Percentiles rank a stretch among this genome's conserved stretches.
phyloP scores from a whole-genome alignment of 2,888 invertebrate species.

The Heliconius aoede region DNA sequence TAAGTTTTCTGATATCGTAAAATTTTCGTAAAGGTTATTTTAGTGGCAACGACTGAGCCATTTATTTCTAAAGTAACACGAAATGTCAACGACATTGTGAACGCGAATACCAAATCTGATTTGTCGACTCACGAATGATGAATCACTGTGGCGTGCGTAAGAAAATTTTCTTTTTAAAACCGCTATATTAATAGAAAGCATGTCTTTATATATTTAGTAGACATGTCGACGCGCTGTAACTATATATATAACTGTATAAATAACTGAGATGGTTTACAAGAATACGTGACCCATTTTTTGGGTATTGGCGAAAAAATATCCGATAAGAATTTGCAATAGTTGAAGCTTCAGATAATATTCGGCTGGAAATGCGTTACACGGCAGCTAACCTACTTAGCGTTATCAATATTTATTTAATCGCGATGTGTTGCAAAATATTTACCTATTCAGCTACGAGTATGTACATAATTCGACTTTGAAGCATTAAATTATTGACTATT shows the following conservation, averaged over 20 bases:
- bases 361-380: constrained; percentile 69
- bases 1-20: constrained; percentile 10
- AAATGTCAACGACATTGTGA: constrained; percentile 76
- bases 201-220: constrained; percentile 63
- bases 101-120: constrained; percentile 68
- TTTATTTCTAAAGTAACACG: constrained; percentile 58
- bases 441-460: constrained; percentile 49
- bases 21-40: constrained; percentile 41
- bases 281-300: constrained; percentile 74
- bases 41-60: constrained; percentile 34
- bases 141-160: constrained; percentile 74
- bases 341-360: constrained; percentile 79
- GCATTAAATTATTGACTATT: constrained; percentile 5
- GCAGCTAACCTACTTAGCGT: constrained; percentile 78
- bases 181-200: constrained; percentile 60
- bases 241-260: constrained; percentile 55
- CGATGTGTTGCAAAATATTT: constrained; percentile 67
- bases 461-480: constrained; percentile 37
- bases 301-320: constrained; percentile 63
- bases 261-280: constrained; percentile 58
- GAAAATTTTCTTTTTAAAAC: constrained; percentile 66
- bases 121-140: constrained; percentile 67
- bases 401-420: constrained; percentile 78
- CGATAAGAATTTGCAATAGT: constrained; percentile 78
- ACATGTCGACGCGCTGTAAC: constrained; percentile 59